Evolutionary conservation across 2,797 vertebrate genomes (phyloP).

Genomic region (Strix occidentalis): DNA sequence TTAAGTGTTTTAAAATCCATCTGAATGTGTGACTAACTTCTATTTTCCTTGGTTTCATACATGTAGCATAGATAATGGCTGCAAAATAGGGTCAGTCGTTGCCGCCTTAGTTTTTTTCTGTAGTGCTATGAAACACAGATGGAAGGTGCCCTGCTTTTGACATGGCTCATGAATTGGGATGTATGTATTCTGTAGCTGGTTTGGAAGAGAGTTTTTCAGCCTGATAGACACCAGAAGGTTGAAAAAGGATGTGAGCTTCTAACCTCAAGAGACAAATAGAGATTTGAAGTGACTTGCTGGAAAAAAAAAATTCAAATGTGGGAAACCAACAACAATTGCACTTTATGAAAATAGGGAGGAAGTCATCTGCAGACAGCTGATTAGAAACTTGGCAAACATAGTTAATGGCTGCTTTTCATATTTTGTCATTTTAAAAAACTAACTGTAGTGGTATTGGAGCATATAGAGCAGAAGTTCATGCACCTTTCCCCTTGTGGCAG

Average conservation of each 20-base stretch:
- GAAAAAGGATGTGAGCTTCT: not conserved
- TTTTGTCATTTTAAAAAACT: not conserved
- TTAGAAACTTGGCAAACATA: not conserved
- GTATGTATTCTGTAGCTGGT: not conserved
- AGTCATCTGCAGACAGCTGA: not conserved
- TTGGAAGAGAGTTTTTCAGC: constrained; percentile 11
- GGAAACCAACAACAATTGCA: not conserved
- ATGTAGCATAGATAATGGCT: not conserved
- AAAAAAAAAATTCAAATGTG: not conserved
- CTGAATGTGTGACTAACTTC: not conserved
- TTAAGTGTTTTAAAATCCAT: not conserved
- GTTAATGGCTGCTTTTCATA: not conserved
- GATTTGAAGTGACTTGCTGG: not conserved
- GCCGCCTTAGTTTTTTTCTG: not conserved
- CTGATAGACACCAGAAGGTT: not conserved
- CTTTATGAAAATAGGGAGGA: not conserved
- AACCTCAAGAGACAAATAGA: not conserved
- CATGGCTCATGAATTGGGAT: not conserved
- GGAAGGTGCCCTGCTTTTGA: not conserved
- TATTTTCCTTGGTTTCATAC: not conserved
- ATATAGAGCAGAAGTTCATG: not conserved
- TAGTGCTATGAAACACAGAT: not conserved
- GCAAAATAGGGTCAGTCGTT: not conserved
- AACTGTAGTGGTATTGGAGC: not conserved
- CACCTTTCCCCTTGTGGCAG: not conserved